Evolutionary conservation across 2,797 vertebrate genomes (phyloP).

Genomic region (Caiman crocodilus): DNA sequence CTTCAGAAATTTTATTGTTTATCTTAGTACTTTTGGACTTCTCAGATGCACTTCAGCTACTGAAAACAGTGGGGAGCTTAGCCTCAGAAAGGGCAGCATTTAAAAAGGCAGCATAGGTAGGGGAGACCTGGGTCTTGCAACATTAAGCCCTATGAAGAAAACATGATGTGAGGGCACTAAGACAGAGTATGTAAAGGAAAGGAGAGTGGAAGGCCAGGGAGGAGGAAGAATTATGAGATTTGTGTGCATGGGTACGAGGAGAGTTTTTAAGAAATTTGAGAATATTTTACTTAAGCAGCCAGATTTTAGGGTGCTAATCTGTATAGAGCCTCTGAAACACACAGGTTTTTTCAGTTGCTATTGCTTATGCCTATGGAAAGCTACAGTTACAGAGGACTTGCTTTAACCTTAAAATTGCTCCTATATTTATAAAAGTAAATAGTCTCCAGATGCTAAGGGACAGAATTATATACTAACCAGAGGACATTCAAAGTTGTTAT

Average conservation of each 20-base stretch:
- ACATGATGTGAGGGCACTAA: background rate
- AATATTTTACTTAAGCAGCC: background rate
- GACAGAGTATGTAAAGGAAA: background rate
- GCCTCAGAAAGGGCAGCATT: rapidly evolving
- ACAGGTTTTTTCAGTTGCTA: background rate
- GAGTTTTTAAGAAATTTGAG: no score
- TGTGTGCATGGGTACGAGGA: no score
- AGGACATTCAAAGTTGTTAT: slow-evolving; percentile 59
- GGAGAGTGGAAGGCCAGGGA: background rate
- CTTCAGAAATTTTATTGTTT: background rate
- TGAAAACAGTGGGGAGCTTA: background rate
- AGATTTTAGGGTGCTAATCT: background rate
- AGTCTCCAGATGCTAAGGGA: background rate
- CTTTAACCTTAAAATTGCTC: slow-evolving; percentile 12
- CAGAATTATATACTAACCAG: slow-evolving; percentile 4
- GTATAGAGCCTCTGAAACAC: background rate
- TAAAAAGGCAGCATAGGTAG: rapidly evolving
- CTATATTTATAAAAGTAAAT: background rate
- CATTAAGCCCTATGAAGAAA: background rate
- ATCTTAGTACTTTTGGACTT: background rate
- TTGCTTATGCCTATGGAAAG: background rate
- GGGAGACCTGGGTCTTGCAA: rapidly evolving
- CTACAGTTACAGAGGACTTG: background rate
- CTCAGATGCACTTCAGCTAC: background rate
- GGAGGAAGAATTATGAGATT: background rate